These are phyloP conservation scores for Aspidiotus destructor DNA, from an alignment of 2,888 invertebrate species.

Conservation along the genomic window DNA sequence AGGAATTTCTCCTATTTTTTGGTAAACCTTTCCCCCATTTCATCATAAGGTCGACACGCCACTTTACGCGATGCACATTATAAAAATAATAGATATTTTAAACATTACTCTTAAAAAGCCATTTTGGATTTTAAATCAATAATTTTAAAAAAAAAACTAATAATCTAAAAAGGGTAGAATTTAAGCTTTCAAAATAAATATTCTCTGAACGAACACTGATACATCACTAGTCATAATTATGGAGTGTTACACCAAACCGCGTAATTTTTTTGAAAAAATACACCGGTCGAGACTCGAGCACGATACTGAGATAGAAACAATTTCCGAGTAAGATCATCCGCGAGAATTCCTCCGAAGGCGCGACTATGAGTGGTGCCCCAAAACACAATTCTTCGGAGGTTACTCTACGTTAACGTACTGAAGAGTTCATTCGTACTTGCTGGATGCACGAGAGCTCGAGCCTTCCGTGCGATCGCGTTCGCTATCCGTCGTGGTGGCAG, in stretches of 20 bases:
- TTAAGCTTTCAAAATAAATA: background rate
- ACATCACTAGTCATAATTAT: slow-evolving; percentile 1
- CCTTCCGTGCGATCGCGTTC: background rate
- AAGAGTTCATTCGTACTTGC: background rate
- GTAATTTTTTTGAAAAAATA: too few relatives aligned
- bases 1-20: slow-evolving; percentile 25
- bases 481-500: slow-evolving; percentile 21
- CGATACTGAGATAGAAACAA: background rate
- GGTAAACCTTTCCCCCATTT: slow-evolving; percentile 29
- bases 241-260: background rate
- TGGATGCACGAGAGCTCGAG: background rate
- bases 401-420: slow-evolving; percentile 17
- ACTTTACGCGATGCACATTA: slow-evolving; percentile 9
- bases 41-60: slow-evolving; percentile 17
- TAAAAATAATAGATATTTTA: background rate
- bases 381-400: slow-evolving; percentile 23
- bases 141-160: too few relatives aligned
- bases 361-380: background rate
- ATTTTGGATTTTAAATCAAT: too few relatives aligned
- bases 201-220: background rate
- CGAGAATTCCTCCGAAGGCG: slow-evolving; percentile 21
- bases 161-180: too few relatives aligned
- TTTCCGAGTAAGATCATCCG: background rate
- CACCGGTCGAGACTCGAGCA: background rate
- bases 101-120: too few relatives aligned